These are phyloP conservation scores for Pelobates cultripes DNA, from an alignment of 2,797 vertebrate genomes.

Conservation along the genomic window DNA sequence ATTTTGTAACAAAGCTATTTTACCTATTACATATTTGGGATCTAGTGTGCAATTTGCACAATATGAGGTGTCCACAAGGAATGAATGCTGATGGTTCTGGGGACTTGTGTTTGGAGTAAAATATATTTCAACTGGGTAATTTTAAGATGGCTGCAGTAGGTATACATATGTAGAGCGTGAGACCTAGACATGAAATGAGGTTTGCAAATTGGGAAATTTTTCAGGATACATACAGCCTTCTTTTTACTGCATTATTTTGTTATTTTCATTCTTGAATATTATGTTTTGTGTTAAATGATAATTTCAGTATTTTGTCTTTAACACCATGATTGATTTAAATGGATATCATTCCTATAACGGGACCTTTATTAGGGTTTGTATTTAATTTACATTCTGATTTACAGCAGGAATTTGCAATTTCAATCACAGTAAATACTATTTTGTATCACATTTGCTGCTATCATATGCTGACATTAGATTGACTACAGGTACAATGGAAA, in stretches of 20 bases:
- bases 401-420: too few species aligned
- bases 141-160: slow-evolving; percentile 28
- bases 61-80: background rate
- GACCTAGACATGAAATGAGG: background rate
- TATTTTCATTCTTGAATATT: too few species aligned
- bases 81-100: background rate
- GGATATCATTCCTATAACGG: too few species aligned
- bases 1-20: background rate
- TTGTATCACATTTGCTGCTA: too few species aligned
- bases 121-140: slow-evolving; percentile 2
- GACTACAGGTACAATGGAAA: too few species aligned
- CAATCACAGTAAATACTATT: too few species aligned
- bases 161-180: background rate
- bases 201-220: background rate
- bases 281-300: too few species aligned
- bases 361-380: too few species aligned
- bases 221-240: background rate
- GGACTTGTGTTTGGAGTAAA: background rate
- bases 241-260: background rate
- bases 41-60: background rate
- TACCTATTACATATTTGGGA: background rate
- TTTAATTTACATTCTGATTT: too few species aligned
- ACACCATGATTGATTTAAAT: too few species aligned
- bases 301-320: too few species aligned
- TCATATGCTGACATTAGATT: too few species aligned